Conservation (phyloP, 1,140 invertebrate species). For the Lucilia cuprina region DNA sequence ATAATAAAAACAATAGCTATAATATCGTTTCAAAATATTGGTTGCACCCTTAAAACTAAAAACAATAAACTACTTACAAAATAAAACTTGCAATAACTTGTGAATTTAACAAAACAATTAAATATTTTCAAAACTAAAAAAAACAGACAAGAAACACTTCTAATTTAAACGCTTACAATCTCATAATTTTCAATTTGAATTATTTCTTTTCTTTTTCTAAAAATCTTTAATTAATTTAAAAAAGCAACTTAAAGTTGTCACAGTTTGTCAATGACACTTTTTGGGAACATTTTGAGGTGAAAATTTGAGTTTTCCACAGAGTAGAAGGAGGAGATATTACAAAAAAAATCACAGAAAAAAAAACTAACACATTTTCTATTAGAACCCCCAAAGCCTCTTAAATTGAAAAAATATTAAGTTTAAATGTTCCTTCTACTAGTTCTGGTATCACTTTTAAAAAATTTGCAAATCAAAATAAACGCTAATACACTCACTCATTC, state of each 20-base stretch:
- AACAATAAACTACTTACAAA: constrained; percentile 29
- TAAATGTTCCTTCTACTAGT: not conserved
- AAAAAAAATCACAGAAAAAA: constrained; percentile 25
- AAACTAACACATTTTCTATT: constrained; percentile 7
- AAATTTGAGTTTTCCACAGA: constrained; percentile 10
- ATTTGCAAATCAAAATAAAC: not conserved
- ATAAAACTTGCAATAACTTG: constrained; percentile 2
- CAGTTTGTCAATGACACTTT: not conserved
- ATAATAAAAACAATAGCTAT: constrained; percentile 11
- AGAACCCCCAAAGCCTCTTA: not conserved
- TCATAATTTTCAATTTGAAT: constrained; percentile 42
- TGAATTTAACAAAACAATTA: constrained; percentile 32
- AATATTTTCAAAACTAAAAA: constrained; percentile 25
- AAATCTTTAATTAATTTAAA: constrained; percentile 2
- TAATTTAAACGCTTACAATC: constrained; percentile 40
- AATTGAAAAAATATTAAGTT: not conserved
- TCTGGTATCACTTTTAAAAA: constrained; percentile 9
- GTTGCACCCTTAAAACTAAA: constrained; percentile 19
- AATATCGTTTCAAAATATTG: constrained; percentile 19
- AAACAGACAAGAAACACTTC: constrained; percentile 22
- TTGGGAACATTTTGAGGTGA: not conserved
- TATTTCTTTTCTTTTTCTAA: constrained; percentile 37
- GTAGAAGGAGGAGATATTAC: constrained; percentile 8
- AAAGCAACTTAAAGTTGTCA: constrained; percentile 1
- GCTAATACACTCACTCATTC: not conserved